A percentile compares a stretch with the other conserved stretches of the same genome.
Evolutionary conservation across 2,797 vertebrate species (phyloP).

Genomic region (Trichosurus vulpecula): DNA sequence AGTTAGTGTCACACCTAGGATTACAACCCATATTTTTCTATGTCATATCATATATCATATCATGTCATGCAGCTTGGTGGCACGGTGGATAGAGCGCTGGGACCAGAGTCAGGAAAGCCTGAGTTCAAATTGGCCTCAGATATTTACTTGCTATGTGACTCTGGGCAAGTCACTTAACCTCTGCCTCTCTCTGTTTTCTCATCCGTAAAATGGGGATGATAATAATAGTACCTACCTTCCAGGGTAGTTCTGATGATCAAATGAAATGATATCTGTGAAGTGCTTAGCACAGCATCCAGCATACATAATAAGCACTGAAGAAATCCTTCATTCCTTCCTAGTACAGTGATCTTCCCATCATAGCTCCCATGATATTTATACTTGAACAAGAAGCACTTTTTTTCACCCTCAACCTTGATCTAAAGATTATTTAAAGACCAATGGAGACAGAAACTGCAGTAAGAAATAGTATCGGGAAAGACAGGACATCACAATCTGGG

Average conservation of each 20-base stretch:
- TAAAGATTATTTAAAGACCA: conserved; percentile 32
- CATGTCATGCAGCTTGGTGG: background rate
- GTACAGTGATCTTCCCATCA: background rate
- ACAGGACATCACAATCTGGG: background rate
- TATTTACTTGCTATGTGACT: background rate
- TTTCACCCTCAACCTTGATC: conserved; percentile 21
- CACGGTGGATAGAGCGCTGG: background rate
- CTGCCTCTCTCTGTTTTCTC: background rate
- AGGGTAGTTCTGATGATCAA: background rate
- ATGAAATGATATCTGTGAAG: background rate
- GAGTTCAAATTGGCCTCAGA: background rate
- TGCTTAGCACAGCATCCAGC: background rate
- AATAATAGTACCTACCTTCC: background rate
- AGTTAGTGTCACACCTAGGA: background rate
- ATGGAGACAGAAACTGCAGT: background rate
- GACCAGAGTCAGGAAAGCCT: background rate
- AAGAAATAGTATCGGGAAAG: background rate
- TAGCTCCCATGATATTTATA: background rate
- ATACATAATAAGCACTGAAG: background rate
- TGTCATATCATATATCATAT: background rate
- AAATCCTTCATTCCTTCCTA: background rate
- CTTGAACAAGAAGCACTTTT: conserved; percentile 19
- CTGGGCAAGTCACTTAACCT: background rate
- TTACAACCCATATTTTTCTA: background rate
- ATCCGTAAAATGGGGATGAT: background rate